These are phyloP conservation scores for Rhinoderma darwinii DNA, from an alignment of 2,113 vertebrate genomes.

Conservation along the genomic window DNA sequence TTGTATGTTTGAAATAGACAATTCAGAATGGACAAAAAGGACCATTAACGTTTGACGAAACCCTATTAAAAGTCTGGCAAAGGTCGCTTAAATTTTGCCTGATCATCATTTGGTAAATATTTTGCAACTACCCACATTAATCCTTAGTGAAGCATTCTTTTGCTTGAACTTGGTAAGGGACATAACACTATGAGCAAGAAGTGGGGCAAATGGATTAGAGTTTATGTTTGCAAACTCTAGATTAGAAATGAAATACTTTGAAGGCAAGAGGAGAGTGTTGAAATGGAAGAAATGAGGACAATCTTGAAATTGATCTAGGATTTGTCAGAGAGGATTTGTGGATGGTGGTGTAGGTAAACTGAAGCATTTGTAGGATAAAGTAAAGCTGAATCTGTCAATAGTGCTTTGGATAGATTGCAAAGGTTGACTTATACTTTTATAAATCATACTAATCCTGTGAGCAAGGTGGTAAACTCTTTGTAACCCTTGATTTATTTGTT, in stretches of 20 bases:
- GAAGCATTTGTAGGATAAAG: slow-evolving; percentile 45
- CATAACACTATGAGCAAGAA: slow-evolving; percentile 12
- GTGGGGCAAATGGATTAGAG: slow-evolving; percentile 37
- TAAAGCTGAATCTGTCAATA: slow-evolving; percentile 49
- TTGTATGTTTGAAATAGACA: neutral
- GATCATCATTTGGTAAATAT: neutral
- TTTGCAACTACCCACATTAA: neutral
- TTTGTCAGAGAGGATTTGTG: slow-evolving; percentile 48
- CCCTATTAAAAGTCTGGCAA: neutral
- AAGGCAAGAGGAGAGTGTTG: slow-evolving; percentile 44
- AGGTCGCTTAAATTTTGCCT: neutral
- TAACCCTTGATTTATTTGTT: slow-evolving; percentile 29
- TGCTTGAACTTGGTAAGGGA: slow-evolving; percentile 4
- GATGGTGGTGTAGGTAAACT: slow-evolving; percentile 40
- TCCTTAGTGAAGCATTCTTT: neutral
- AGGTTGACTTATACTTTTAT: slow-evolving; percentile 49
- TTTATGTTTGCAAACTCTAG: slow-evolving; percentile 49
- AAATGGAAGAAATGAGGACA: slow-evolving; percentile 44
- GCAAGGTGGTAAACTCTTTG: slow-evolving; percentile 40
- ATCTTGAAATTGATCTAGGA: slow-evolving; percentile 53
- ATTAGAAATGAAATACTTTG: slow-evolving; percentile 48
- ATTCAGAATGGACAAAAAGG: neutral
- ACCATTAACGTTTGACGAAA: neutral
- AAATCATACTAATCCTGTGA: slow-evolving; percentile 47
- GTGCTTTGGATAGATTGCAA: slow-evolving; percentile 48